A percentile compares a stretch with the other conserved stretches of the same genome.
Evolutionary conservation across 2,113 vertebrate genomes (phyloP).

Genomic region (Erinaceus europaeus): DNA sequence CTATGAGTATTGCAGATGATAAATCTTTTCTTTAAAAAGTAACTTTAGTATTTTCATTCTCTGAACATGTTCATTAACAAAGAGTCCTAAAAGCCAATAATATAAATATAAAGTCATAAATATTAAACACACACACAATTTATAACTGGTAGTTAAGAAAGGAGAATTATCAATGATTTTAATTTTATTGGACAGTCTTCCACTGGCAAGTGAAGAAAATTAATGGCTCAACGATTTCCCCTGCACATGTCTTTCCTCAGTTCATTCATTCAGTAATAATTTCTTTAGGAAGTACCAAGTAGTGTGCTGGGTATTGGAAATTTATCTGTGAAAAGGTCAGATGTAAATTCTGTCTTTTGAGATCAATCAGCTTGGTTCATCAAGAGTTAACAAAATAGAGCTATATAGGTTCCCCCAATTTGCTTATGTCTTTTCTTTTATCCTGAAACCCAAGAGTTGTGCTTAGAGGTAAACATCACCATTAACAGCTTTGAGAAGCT

Average conservation of each 20-base stretch:
- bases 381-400: slow-evolving; percentile 24
- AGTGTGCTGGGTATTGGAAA: not conserved
- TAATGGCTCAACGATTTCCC: not conserved
- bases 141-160: not conserved
- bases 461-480: not conserved
- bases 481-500: not conserved
- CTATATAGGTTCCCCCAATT: not conserved
- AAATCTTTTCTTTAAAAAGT: slow-evolving; percentile 5
- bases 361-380: not conserved
- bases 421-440: not conserved
- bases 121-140: not conserved
- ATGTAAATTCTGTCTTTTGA: not conserved
- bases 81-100: not conserved
- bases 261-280: not conserved
- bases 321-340: not conserved
- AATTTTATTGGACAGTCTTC: not conserved
- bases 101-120: not conserved
- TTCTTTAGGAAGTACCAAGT: not conserved
- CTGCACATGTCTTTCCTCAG: not conserved
- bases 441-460: not conserved
- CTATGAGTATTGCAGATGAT: not conserved
- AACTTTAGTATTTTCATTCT: not conserved
- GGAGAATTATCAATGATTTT: not conserved
- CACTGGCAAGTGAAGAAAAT: slow-evolving; percentile 11
- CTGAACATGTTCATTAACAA: not conserved